Conservation (phyloP, 2,888 invertebrate species). For the Trimorus sp. region DNA sequence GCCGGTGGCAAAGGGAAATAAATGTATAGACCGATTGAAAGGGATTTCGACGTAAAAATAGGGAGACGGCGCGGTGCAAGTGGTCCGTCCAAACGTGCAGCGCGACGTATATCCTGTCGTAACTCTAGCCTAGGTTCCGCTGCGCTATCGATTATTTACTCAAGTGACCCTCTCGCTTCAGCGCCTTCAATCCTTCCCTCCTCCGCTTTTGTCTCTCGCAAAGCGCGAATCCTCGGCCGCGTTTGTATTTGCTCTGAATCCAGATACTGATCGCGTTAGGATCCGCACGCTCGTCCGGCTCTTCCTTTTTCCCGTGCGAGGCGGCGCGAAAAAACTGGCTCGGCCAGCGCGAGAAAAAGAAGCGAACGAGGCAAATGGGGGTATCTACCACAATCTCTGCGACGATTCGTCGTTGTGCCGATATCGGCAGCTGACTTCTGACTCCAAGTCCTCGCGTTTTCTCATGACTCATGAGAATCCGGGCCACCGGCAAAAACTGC, state of each 20-base stretch:
- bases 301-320: constrained; percentile 31
- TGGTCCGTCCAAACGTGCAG: constrained; percentile 20
- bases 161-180: constrained; percentile 69
- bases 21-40: constrained; percentile 25
- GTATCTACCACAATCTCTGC: constrained; percentile 59
- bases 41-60: constrained; percentile 39
- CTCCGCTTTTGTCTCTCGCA: constrained; percentile 51
- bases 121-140: constrained; percentile 70
- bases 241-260: constrained; percentile 61
- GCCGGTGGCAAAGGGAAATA: constrained; percentile 23
- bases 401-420: constrained; percentile 55
- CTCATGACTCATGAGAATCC: constrained; percentile 68
- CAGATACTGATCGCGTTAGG: constrained; percentile 69
- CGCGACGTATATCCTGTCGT: constrained; percentile 57
- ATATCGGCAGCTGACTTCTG: constrained; percentile 61
- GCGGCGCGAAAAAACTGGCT: constrained; percentile 29
- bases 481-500: constrained; percentile 30
- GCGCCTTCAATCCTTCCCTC: constrained; percentile 56
- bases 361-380: constrained; percentile 61
- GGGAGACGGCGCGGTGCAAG: constrained; percentile 30
- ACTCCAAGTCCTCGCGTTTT: constrained; percentile 43
- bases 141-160: constrained; percentile 75
- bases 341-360: constrained; percentile 38
- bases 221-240: constrained; percentile 44
- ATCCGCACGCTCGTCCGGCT: constrained; percentile 46